Conservation (phyloP, 2,888 invertebrate genomes). For the Dryobotodes eremita region DNA sequence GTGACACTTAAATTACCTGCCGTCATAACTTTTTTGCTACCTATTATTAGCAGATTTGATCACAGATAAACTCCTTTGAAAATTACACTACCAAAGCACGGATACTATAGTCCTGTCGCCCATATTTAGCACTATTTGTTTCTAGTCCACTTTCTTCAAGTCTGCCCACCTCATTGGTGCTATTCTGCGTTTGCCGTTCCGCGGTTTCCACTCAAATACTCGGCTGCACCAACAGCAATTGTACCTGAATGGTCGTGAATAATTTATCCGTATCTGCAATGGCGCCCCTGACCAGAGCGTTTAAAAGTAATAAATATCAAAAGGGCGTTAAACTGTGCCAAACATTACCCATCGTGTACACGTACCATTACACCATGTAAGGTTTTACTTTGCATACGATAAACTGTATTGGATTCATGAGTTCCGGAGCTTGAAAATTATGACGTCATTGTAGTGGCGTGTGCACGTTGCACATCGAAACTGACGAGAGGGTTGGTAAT, state of each 20-base stretch:
- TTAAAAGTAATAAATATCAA: conserved; percentile 45
- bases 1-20: background rate
- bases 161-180: background rate
- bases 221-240: background rate
- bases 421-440: conserved; percentile 59
- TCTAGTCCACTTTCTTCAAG: background rate
- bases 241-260: background rate
- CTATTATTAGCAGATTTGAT: background rate
- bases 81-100: background rate
- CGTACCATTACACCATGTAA: conserved; percentile 59
- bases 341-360: conserved; percentile 51
- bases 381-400: conserved; percentile 63
- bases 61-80: background rate
- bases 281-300: background rate
- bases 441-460: conserved; percentile 65
- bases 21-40: background rate
- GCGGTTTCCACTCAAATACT: background rate
- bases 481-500: conserved; percentile 65
- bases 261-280: conserved; percentile 10
- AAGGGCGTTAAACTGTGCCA: conserved; percentile 35
- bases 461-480: conserved; percentile 58
- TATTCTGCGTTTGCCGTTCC: background rate
- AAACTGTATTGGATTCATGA: conserved; percentile 59
- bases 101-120: background rate
- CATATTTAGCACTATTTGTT: background rate